Base-by-base conservation (phyloP, 2,888 invertebrate species). In the Tenthredo amoena region DNA sequence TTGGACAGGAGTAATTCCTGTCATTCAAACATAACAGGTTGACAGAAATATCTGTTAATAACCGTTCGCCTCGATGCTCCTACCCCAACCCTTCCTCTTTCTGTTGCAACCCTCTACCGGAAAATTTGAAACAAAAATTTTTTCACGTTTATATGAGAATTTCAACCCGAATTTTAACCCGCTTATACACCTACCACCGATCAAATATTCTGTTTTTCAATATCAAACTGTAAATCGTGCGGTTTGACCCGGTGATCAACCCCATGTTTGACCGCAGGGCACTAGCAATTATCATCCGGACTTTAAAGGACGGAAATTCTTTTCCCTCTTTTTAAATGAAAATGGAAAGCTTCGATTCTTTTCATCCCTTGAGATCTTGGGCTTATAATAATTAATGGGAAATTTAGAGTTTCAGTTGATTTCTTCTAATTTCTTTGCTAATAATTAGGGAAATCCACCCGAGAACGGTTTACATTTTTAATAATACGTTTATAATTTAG, bases 401-500 rank as follows among this genome's bases (percentile, higher is more conserved):
- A 7, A 37, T 18, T 47, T 15, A 0, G 26, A 15, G 47, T 37
- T 34, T 37, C n/a, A 72, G 2, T 72, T 26, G 72, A 72, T 72
- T 26, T 21, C 37, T 21, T 26, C 0, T 12, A 21, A 74, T 74
- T 40, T 72, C 40, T 43, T 74, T 43, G 40, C 34, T 34, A 68
- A 65, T 31, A 65, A 65, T 65, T 31, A 3, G 40, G 40, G 15
- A 72, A 43, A 74, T 10, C 43, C 43, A 18, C 74, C 62, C 62
- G 47, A 34, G 47, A 47, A 47, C 83, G 26, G 65, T 87, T 87
- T 89, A 87, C 87, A 86, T 86, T 87, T 87, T 88, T 87, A 87
- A 88, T 88, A 87, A 89, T 88, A 84, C 88, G 88, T 88, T 88
- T 88, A 87, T 89, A 87, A 88, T 89, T 87, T 86, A 88, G 87